A percentile compares a stretch with the other conserved stretches of the same genome.
Conservation (phyloP, 2,113 vertebrate genomes). For the Daphoenositta chrysoptera region DNA sequence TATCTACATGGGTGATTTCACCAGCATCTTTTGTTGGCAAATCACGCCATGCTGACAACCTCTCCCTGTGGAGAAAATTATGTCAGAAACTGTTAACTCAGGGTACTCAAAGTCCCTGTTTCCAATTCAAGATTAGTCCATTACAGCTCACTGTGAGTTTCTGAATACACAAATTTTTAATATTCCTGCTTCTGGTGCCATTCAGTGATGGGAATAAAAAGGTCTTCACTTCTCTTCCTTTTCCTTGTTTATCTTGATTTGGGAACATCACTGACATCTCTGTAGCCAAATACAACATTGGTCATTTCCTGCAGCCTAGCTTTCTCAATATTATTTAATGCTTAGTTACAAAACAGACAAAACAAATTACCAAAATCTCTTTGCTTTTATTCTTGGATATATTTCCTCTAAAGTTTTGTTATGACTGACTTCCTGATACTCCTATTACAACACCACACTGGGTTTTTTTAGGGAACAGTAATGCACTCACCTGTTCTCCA, state of each 20-base stretch:
- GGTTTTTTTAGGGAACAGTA: not conserved
- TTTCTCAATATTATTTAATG: not conserved
- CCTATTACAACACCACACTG: not conserved
- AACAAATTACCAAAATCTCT: not conserved
- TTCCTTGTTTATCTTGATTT: not conserved
- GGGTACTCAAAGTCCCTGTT: not conserved
- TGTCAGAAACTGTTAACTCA: not conserved
- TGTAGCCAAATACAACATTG: not conserved
- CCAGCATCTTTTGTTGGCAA: not conserved
- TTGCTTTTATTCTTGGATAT: not conserved
- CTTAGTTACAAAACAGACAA: not conserved
- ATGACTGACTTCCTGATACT: not conserved
- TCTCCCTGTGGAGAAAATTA: not conserved
- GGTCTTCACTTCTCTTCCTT: not conserved
- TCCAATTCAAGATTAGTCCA: not conserved
- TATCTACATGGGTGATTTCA: slow-evolving; percentile 1
- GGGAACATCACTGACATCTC: not conserved
- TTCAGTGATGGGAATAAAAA: not conserved
- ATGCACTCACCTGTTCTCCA: slow-evolving; percentile 89
- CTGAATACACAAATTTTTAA: not conserved
- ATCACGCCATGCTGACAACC: not conserved
- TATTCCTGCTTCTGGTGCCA: not conserved
- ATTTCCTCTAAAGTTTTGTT: not conserved
- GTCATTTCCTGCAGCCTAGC: not conserved
- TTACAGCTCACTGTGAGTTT: not conserved